A percentile compares a stretch with the other conserved stretches of the same genome.
Conservation (phyloP, 2,113 vertebrate genomes). For the Pomatorhinus ruficollis region DNA sequence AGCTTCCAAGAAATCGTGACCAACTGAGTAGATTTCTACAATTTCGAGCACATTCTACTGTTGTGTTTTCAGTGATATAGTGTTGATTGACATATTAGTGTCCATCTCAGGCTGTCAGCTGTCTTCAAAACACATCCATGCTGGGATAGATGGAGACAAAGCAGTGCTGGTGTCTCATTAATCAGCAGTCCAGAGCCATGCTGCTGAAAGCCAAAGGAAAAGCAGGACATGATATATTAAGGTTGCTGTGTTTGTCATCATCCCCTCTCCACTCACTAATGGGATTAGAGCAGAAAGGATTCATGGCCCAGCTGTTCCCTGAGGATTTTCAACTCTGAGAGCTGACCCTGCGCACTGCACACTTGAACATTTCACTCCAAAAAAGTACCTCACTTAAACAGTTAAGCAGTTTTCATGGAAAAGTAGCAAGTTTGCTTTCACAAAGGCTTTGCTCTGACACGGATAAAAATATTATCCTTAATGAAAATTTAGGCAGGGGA, state of each 20-base stretch:
- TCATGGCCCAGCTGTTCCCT: background rate
- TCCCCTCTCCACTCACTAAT: background rate
- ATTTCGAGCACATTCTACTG: background rate
- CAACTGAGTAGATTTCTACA: background rate
- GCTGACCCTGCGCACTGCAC: background rate
- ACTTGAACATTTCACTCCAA: background rate
- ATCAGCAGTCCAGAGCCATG: background rate
- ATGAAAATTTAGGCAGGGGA: background rate
- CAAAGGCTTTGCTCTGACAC: background rate
- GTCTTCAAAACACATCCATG: background rate
- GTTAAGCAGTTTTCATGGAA: background rate
- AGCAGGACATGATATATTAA: background rate
- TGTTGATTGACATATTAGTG: background rate
- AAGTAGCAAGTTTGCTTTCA: background rate
- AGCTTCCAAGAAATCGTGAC: background rate
- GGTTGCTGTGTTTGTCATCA: background rate
- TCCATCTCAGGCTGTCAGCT: background rate
- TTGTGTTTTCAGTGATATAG: background rate
- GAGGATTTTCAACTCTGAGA: background rate
- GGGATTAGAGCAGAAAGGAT: background rate
- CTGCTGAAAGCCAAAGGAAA: background rate
- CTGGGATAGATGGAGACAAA: background rate
- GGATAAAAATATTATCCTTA: background rate
- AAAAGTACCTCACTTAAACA: background rate
- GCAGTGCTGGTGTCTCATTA: background rate